Percentiles rank a stretch among this genome's conserved stretches.
phyloP scores from a whole-genome alignment of 2,888 invertebrate genomes.

The Ormia ochracea region DNA sequence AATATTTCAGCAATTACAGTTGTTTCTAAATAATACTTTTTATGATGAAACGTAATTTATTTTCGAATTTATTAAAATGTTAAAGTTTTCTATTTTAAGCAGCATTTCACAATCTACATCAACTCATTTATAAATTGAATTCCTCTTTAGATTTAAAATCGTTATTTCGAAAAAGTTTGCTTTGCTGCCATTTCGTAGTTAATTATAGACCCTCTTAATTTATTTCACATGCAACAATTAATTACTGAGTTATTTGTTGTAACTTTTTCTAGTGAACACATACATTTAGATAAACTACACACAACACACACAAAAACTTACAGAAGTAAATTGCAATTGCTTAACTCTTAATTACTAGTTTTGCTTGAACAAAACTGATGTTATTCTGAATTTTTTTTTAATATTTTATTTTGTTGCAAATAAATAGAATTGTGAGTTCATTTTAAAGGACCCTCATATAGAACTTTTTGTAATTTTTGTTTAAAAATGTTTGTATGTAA shows the following conservation, averaged over 20 bases:
- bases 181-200: conserved; percentile 41
- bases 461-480: conserved; percentile 19
- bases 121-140: conserved; percentile 29
- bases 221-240: conserved; percentile 62
- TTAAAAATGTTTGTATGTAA: conserved; percentile 59
- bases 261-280: background rate
- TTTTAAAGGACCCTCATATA: conserved; percentile 46
- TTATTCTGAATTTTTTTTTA: conserved; percentile 37
- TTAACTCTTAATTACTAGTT: conserved; percentile 63
- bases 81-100: background rate
- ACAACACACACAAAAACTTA: background rate
- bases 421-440: conserved; percentile 27
- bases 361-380: conserved; percentile 51
- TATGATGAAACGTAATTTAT: background rate
- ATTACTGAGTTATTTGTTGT: conserved; percentile 44
- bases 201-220: conserved; percentile 58
- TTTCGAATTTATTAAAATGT: background rate
- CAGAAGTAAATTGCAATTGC: conserved; percentile 55
- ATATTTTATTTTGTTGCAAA: conserved; percentile 1
- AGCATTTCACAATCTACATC: background rate
- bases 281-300: background rate
- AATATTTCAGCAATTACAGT: no score
- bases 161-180: background rate
- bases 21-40: background rate
- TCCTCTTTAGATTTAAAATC: conserved; percentile 3